Base-by-base conservation (phyloP, 1,140 invertebrate genomes). In the Drosophila willistoni region DNA sequence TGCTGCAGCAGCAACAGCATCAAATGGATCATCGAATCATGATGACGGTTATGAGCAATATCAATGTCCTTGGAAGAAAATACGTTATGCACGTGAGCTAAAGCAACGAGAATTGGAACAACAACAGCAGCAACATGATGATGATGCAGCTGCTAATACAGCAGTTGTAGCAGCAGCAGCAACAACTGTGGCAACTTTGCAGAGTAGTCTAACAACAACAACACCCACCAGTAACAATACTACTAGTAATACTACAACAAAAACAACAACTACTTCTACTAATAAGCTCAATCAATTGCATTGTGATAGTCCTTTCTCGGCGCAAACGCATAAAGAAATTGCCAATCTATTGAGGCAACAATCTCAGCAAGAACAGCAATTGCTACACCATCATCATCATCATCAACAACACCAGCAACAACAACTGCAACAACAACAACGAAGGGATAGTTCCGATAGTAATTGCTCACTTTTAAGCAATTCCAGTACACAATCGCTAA, bases 41-140 rank as follows among this genome's bases (percentile, higher is more conserved):
- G 59, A 62, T 13, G 44, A 66, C 62, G 64, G 68, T 44, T 91
- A 91, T 57, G 90, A 91, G 71, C 89, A 91, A 33, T 91, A 91
- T 81, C 85, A 91, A 33, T 92, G 89, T 64, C 91, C 91, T 5
- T 92, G 91, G 91, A 92, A 92, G 60, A 92, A 92, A 71, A 92
- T 92, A 12, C 80, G 91, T 4, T 92, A 81, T 69, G 91, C 91
- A 22, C 71, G 91, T 2, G 91, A 92, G 77, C 82, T 90, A 7
- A 92, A 91, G 64, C 91, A 90, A 57, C 78, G 85, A n/a, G 84
- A 91, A 68, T 59, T 80, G 76, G 71, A 90, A 55, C 73, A 84
- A 54, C 74, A 69, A 68, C 51, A 75, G 13, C 51, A 81, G 62
- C 60, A 70, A 3, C 47, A 42, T 22, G 54, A 76, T n/a, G 61